Evolutionary conservation across 2,888 invertebrate species (phyloP), one percentile per base, ranked within the genome.

Genomic region (Chrysina gloriosa): DNA sequence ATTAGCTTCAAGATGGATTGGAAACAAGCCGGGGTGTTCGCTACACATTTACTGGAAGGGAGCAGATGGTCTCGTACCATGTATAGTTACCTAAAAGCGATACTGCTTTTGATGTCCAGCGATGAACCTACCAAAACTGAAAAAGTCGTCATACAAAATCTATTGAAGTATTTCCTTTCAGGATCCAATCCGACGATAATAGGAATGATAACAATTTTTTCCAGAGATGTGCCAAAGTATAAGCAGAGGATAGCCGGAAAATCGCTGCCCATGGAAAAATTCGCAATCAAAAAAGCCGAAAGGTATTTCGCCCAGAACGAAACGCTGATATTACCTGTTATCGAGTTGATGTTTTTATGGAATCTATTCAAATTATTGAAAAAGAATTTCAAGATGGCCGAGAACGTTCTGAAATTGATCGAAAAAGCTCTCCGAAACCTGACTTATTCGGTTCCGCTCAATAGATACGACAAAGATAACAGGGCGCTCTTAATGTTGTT

Each of bases 251-350:
- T 98, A 65, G 97, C 97, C 27, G 98, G 98, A 0, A 98, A 98
- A 84, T 97, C 97, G 0, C 84, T 98, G 72, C 98, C 98, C 1
- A 92, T 97, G 89, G 98, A 98, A 83, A 98, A 98, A 83, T 98
- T 97, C 84, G 92, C 93, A 48, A 89, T 94, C n/a, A 92, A 91
- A 78, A 94, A 95, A 75, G 89, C 95, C 47, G 89, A 90, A 72
- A 88, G 96, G 58, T 97, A 90, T 83, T 87, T 89, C 70, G 86
- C 87, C 34, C 95, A 96, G 81, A 88, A 90, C 58, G 87, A 90
- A 61, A 85, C 85, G 39, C 85, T 98, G 21, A 83, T 92, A 3
- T 85, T 97, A 74, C 97, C 98, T 0, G 91, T 91, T 16, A 85
- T 95, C 72, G 98, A 98, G 83, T 85, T 97, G 69, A 87, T 97